Evolutionary conservation across 1,140 invertebrate species (phyloP).

Genomic region (Hycleus cichorii): DNA sequence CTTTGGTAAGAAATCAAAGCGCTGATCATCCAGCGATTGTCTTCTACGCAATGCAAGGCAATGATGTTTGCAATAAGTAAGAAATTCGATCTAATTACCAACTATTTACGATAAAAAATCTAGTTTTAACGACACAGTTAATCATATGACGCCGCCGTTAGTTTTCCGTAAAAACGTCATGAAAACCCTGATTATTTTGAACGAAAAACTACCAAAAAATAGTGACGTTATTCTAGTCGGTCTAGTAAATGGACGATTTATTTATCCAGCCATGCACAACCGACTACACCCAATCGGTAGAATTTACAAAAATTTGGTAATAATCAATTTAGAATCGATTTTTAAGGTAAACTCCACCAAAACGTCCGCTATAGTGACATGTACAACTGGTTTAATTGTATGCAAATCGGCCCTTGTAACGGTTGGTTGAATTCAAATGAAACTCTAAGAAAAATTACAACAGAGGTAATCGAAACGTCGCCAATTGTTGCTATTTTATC

Average conservation of each 20-base stretch:
- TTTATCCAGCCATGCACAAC: slow-evolving; percentile 42
- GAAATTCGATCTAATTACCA: slow-evolving; percentile 1
- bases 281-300: slow-evolving; percentile 45
- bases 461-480: neutral
- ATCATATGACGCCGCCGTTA: slow-evolving; percentile 44
- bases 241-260: slow-evolving; percentile 43
- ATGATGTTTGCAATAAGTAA: slow-evolving; percentile 50
- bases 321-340: neutral
- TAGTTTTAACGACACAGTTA: slow-evolving; percentile 40
- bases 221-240: slow-evolving; percentile 46
- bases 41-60: slow-evolving; percentile 45
- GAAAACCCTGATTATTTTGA: slow-evolving; percentile 38
- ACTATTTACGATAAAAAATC: neutral
- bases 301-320: neutral
- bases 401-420: slow-evolving; percentile 2
- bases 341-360: slow-evolving; percentile 1
- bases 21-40: slow-evolving; percentile 44
- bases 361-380: slow-evolving; percentile 1
- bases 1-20: slow-evolving; percentile 35
- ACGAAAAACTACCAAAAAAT: slow-evolving; percentile 37
- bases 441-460: neutral
- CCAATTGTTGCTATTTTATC: neutral
- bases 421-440: neutral
- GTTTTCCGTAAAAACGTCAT: slow-evolving; percentile 35
- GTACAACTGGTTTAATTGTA: slow-evolving; percentile 13